Evolutionary conservation across 2,888 invertebrate species (phyloP), one percentile per base, ranked within the genome.

Genomic region (Endomychus coccineus): DNA sequence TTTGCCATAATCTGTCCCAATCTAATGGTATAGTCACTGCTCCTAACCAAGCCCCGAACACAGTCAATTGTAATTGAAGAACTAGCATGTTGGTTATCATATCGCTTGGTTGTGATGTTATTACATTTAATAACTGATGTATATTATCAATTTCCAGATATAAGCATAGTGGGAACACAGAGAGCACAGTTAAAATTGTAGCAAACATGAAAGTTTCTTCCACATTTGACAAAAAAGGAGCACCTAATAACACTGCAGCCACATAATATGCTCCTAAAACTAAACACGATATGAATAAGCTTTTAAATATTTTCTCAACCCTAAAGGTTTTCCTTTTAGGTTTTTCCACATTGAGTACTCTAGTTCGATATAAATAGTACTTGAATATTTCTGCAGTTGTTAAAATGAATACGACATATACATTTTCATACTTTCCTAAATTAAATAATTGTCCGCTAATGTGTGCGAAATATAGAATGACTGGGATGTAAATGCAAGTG

Each of bases 1-100:
- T 75, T 69, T 91, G 91, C 88, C 90, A 92, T 0, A 85, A 83
- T 29, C 80, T 73, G 62, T 90, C 85, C 92, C 92, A 92, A 61
- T 92, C 92, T 17, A 92, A 67, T 1, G 92, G 91, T 46, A 92
- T 85, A 1, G 85, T 82, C 37, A 84, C 73, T 2, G 88, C 86
- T 4, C 90, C 88, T 2, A 85, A 55, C 89, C 90, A 91, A 3
- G 86, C 78, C 2, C 90, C 90, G 17, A 83, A 61, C 7, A 87
- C 58, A 0, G 80, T 75, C 35, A 73, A 54, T 36, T 74, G 55
- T 3, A 77, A 68, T 50, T 73, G 74, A 23, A 70, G 68, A 35
- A 77, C 70, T 29, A 78, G 64, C 66, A 77, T 74, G 30, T 74
- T 71, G 24, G 69, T 59, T 5, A 74, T 56, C 5, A 73, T 71